These are phyloP conservation scores for Paraplagusia blochii DNA, from an alignment of 2,113 vertebrate species.

Conservation along the genomic window DNA sequence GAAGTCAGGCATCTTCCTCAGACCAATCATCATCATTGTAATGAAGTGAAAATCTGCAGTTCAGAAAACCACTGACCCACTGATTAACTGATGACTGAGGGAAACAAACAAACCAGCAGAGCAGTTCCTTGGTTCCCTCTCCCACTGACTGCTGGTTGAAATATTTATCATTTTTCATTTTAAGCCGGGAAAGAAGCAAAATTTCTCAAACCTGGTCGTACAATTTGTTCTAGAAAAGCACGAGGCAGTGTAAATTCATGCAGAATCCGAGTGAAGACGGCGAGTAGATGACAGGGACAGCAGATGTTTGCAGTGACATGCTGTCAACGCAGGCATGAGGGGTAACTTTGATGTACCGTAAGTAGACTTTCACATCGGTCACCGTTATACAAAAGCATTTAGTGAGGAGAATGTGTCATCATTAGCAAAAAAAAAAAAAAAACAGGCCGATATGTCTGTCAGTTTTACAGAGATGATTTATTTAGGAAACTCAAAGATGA, in stretches of 20 bases:
- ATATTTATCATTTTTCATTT: neutral
- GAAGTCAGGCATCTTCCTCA: conserved; percentile 41
- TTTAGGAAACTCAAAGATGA: neutral
- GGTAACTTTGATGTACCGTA: conserved; percentile 48
- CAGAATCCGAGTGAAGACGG: conserved; percentile 1
- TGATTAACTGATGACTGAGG: conserved; percentile 54
- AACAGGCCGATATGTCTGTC: neutral
- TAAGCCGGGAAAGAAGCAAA: neutral
- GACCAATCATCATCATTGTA: conserved; percentile 54
- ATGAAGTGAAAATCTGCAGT: conserved; percentile 60
- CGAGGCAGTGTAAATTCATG: conserved; percentile 9
- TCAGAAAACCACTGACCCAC: conserved; percentile 50
- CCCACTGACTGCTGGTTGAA: neutral
- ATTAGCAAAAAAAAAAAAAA: conserved; percentile 21
- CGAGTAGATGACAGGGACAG: conserved; percentile 4
- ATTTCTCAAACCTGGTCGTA: neutral
- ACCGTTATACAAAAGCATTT: conserved; percentile 31
- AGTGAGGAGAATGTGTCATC: conserved; percentile 15
- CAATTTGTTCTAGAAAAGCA: conserved; percentile 4
- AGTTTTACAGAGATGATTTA: conserved; percentile 2
- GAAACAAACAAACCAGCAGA: conserved; percentile 41
- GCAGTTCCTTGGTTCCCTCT: neutral
- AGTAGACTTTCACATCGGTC: conserved; percentile 12
- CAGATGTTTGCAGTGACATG: conserved; percentile 27
- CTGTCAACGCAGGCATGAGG: conserved; percentile 22